Evolutionary conservation across 2,888 invertebrate genomes (phyloP).

Genomic region (Tetranychus piercei): DNA sequence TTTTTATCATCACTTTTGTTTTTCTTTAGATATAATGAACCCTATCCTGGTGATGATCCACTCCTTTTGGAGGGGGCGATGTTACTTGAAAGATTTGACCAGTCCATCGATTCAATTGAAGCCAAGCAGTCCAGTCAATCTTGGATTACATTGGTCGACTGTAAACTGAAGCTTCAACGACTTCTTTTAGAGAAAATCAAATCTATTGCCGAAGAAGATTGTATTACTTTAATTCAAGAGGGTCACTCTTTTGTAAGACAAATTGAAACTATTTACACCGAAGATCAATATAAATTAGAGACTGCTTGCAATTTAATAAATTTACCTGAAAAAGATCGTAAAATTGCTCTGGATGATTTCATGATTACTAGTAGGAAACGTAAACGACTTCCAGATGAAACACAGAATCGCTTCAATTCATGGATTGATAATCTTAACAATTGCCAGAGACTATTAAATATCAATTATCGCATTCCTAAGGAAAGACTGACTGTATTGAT

Average conservation of each 20-base stretch:
- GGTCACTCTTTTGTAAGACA: not conserved
- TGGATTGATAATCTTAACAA: conserved; percentile 5
- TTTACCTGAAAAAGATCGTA: conserved; percentile 4
- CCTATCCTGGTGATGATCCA: not conserved
- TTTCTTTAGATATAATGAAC: not conserved
- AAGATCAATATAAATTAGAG: conserved; percentile 9
- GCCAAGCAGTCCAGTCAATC: not conserved
- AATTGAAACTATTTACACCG: conserved; percentile 5
- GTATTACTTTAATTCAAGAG: conserved; percentile 4
- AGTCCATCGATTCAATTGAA: not conserved
- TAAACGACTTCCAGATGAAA: not conserved
- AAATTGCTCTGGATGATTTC: not conserved
- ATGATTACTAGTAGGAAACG: not conserved
- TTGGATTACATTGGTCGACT: not conserved
- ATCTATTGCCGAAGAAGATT: conserved; percentile 1
- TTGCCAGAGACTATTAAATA: not conserved
- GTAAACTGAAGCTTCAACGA: conserved; percentile 4
- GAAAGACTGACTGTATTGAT: not conserved
- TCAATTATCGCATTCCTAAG: not conserved
- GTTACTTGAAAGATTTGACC: not conserved
- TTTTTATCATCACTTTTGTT: not conserved
- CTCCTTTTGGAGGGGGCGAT: not conserved
- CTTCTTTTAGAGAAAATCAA: not conserved
- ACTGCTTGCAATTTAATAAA: not conserved
- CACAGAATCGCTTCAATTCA: conserved; percentile 2